Conservation (phyloP, 1,140 invertebrate species). For the Antheraea mylitta region DNA sequence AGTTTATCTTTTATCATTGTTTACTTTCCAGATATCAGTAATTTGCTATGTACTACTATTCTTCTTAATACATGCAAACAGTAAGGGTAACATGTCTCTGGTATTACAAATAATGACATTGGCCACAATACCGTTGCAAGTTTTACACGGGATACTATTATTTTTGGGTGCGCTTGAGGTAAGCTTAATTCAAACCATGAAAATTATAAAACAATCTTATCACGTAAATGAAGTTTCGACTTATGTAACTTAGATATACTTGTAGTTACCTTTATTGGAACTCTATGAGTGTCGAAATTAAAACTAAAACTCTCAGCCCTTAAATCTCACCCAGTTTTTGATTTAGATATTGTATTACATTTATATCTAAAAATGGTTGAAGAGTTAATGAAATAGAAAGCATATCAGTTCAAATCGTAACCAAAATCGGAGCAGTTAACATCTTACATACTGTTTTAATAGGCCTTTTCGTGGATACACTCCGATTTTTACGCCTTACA, state of each 20-base stretch:
- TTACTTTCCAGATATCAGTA: slow-evolving; percentile 38
- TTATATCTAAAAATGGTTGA: too few species aligned
- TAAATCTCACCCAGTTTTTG: too few species aligned
- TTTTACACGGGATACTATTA: slow-evolving; percentile 35
- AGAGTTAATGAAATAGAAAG: too few species aligned
- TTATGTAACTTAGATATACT: too few species aligned
- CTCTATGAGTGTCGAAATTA: too few species aligned
- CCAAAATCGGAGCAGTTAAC: not conserved
- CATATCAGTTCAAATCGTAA: too few species aligned
- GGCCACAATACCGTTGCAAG: slow-evolving; percentile 28
- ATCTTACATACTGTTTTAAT: too few species aligned
- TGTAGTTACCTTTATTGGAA: too few species aligned
- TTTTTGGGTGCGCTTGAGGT: slow-evolving; percentile 42
- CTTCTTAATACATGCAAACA: slow-evolving; percentile 29
- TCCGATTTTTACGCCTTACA: not conserved
- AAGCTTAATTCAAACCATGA: slow-evolving; percentile 12
- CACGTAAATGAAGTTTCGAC: not conserved
- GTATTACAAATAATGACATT: slow-evolving; percentile 35
- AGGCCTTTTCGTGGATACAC: not conserved
- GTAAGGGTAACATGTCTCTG: slow-evolving; percentile 28
- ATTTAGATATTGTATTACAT: too few species aligned
- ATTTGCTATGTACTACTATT: slow-evolving; percentile 37
- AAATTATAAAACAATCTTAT: not conserved
- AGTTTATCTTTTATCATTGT: not conserved
- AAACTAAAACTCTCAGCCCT: too few species aligned